These are phyloP conservation scores for Hydrolagus affinis DNA, from an alignment of 2,113 vertebrate genomes.

Conservation along the genomic window DNA sequence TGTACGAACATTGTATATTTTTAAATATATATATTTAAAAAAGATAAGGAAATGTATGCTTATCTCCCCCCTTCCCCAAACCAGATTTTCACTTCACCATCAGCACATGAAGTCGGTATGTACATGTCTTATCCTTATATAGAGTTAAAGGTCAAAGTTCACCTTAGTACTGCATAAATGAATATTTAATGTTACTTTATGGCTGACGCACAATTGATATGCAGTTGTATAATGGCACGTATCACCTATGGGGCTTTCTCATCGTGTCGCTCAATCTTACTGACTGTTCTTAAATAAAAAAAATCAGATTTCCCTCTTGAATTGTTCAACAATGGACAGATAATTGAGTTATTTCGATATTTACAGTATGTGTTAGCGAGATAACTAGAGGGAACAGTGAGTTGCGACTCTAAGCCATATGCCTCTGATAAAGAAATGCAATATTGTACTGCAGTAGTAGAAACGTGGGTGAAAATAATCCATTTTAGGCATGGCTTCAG, in stretches of 20 bases:
- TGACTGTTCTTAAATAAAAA: too few relatives aligned
- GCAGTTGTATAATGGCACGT: not conserved
- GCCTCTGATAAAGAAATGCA: not conserved
- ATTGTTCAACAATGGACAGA: not conserved
- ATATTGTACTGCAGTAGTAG: not conserved
- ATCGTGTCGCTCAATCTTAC: not conserved
- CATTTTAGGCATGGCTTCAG: not conserved
- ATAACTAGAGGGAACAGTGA: too few relatives aligned
- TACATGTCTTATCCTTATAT: not conserved
- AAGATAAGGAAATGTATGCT: not conserved
- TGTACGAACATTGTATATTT: too few relatives aligned
- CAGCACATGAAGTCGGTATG: not conserved
- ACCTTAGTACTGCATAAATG: conserved; percentile 12
- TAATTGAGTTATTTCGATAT: not conserved
- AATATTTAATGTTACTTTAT: conserved; percentile 22
- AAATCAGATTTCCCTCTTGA: not conserved
- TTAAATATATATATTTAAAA: too few relatives aligned
- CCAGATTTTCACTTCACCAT: not conserved
- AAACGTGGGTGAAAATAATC: not conserved
- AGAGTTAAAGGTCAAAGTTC: conserved; percentile 15
- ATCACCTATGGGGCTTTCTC: not conserved
- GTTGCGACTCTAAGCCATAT: too few relatives aligned
- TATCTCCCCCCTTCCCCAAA: not conserved
- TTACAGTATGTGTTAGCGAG: not conserved
- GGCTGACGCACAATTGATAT: conserved; percentile 27